Base-by-base conservation (phyloP, 2,113 vertebrate species). In the Nothobranchius furzeri region DNA sequence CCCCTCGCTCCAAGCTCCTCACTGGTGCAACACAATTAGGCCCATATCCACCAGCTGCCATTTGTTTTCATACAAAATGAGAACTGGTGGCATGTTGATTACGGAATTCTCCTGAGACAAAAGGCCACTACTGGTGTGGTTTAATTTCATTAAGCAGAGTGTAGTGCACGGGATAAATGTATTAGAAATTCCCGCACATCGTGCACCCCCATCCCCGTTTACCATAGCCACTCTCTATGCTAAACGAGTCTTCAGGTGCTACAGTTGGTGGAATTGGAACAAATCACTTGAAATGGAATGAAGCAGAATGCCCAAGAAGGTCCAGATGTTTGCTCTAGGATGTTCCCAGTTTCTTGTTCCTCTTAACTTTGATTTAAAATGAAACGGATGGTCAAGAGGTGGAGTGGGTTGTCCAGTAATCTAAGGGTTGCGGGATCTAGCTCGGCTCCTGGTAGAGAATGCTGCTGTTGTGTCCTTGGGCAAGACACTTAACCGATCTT, bases 121-220 rank as follows among this genome's bases (percentile, higher is more conserved):
- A 94, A 90, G 87, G 87, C 92, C 90, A 89, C 90, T 92, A 95
- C 94, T 93, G 94, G 94, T 94, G 94, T 94, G 93, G 73, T 96
- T 95, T 96, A 95, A 96, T 96, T 97, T 95, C 94, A 98, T 97
- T 97, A 96, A 95, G 92, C 95, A 95, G 93, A 95, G 95, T 94
- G 94, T 84, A 90, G 92, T 91, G 94, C 94, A 92, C 91, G 91
- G 93, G 94, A 95, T 96, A 96, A 96, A 95, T 93, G 93, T 93
- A 94, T 94, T 93, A 94, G 95, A 94, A 93, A 91, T 74, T 75
- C 72, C 58, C 76, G 61, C 73, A 78, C 70, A 76, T 69, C 75
- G 48, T 20, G 77, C 40, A 64, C 60, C 35, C n/a, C 49, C 20
- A 20, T 3, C 64, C 59, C 62, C 64, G 83, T 93, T 93, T 95